A percentile compares a stretch with the other conserved stretches of the same genome.
phyloP scores from a whole-genome alignment of 2,113 vertebrate species.

The Sinocyclocheilus grahami region DNA sequence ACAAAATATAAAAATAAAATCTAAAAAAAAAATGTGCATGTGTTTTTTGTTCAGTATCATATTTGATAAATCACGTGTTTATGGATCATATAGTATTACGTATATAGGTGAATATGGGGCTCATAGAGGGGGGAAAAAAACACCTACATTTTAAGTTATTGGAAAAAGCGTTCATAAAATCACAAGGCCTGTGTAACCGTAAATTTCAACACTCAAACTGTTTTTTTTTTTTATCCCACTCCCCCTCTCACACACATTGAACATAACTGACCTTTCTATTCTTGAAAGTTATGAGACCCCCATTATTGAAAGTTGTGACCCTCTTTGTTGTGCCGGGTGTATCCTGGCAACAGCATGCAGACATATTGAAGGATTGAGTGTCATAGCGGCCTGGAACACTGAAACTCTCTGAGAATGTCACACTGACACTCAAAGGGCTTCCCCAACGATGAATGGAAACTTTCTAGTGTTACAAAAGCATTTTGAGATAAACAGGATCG shows the following conservation, averaged over 20 bases:
- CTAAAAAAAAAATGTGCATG: no score
- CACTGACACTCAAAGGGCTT: slow-evolving; percentile 27
- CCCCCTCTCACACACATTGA: slow-evolving; percentile 45
- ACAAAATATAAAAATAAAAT: no score
- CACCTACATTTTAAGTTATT: no score
- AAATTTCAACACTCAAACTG: neutral
- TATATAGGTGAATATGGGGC: no score
- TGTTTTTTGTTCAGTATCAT: no score
- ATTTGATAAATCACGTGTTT: no score
- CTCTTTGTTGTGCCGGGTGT: slow-evolving; percentile 73
- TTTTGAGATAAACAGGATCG: neutral
- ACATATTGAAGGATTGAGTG: slow-evolving; percentile 57
- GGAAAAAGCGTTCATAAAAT: neutral
- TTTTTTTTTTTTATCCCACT: neutral
- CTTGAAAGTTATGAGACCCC: slow-evolving; percentile 47
- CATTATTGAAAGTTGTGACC: slow-evolving; percentile 70
- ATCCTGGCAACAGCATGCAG: slow-evolving; percentile 68
- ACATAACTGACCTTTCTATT: slow-evolving; percentile 74
- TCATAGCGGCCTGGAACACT: slow-evolving; percentile 54
- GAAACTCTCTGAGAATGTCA: neutral
- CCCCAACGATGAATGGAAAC: slow-evolving; percentile 23
- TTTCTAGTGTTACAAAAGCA: neutral
- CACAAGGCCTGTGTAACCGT: neutral
- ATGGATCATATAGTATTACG: no score
- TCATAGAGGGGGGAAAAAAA: no score